Evolutionary conservation across 2,888 invertebrate species (phyloP).

Genomic region (Leptinotarsa peninsularis): DNA sequence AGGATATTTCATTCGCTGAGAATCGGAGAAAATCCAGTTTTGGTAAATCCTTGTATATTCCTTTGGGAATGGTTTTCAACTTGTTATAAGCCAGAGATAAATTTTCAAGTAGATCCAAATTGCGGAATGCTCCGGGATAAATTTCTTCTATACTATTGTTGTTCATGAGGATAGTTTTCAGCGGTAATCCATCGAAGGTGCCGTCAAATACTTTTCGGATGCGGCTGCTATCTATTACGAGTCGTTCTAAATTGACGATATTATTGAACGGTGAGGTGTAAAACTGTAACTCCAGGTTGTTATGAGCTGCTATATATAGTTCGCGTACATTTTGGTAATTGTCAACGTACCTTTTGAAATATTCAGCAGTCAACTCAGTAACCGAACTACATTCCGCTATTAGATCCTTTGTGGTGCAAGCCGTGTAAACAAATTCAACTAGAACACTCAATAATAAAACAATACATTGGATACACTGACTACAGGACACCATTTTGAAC

Average conservation of each 20-base stretch:
- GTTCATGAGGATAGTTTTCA: slow-evolving; percentile 28
- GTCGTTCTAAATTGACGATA: neutral
- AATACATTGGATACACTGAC: neutral
- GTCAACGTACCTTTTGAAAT: neutral
- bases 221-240: neutral
- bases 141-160: slow-evolving; percentile 33
- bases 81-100: slow-evolving; percentile 34
- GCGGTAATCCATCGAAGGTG: slow-evolving; percentile 31
- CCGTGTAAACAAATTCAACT: neutral
- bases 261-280: neutral
- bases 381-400: neutral
- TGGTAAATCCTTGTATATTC: slow-evolving; percentile 36
- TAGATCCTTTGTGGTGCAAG: neutral
- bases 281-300: neutral
- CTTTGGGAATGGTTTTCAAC: slow-evolving; percentile 30
- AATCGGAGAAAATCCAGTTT: slow-evolving; percentile 28
- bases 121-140: slow-evolving; percentile 33
- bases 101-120: slow-evolving; percentile 31
- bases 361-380: neutral
- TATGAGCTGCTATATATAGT: neutral
- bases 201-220: slow-evolving; percentile 15
- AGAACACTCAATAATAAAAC: neutral
- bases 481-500: no score
- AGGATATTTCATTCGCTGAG: slow-evolving; percentile 39
- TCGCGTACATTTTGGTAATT: neutral